Evolutionary conservation across 2,888 invertebrate genomes (phyloP).

Genomic region (Nymphalis polychloros): DNA sequence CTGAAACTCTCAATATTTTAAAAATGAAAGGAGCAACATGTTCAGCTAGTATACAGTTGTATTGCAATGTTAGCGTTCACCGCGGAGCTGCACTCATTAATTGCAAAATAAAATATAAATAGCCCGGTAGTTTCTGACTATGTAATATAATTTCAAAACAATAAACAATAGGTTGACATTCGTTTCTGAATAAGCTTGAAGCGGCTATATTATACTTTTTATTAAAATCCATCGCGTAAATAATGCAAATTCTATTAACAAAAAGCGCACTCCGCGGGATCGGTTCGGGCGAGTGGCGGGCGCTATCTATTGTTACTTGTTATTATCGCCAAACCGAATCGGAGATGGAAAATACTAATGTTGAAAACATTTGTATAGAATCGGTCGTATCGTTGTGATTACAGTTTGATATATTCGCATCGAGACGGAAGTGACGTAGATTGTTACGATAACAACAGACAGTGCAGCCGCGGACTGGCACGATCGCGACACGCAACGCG

Average conservation of each 20-base stretch:
- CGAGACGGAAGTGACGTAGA: neutral
- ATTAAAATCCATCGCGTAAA: neutral
- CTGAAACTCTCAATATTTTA: too few species aligned
- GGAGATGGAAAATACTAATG: conserved; percentile 1
- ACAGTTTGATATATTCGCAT: conserved; percentile 1
- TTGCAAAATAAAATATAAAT: neutral
- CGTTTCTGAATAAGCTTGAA: neutral
- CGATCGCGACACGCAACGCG: too few species aligned
- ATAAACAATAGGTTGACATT: neutral
- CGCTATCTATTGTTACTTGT: conserved; percentile 9
- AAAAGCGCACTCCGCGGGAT: neutral
- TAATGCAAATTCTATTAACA: conserved; percentile 3
- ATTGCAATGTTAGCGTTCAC: too few species aligned
- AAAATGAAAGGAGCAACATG: too few species aligned
- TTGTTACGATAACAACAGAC: neutral
- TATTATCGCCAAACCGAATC: neutral
- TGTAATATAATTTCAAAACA: neutral
- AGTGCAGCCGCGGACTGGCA: neutral
- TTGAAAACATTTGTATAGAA: neutral
- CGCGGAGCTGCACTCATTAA: too few species aligned
- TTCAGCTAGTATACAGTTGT: too few species aligned
- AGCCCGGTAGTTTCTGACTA: neutral
- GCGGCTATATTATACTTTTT: neutral
- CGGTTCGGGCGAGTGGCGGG: neutral
- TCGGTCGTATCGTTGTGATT: conserved; percentile 1